phyloP scores from a whole-genome alignment of 2,113 vertebrate genomes.

The Ornithorhynchus anatinus region DNA sequence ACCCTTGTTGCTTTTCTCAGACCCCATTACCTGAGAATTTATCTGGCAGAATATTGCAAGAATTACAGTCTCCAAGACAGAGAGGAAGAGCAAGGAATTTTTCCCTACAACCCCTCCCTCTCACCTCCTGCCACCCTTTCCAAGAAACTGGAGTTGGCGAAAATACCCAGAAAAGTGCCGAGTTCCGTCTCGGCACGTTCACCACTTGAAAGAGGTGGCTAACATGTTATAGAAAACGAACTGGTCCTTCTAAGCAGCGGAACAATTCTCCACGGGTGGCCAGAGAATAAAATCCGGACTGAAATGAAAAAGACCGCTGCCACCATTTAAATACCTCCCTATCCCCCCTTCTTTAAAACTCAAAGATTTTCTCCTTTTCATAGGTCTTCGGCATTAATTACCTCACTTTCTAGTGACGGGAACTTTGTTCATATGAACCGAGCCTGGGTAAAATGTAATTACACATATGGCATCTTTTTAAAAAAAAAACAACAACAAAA shows the following conservation, averaged over 20 bases:
- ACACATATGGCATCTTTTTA: background rate
- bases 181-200: slow-evolving; percentile 50
- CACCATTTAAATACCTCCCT: slow-evolving; percentile 12
- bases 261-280: slow-evolving; percentile 53
- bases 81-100: slow-evolving; percentile 25
- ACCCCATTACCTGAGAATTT: slow-evolving; percentile 75
- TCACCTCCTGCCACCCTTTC: too few relatives aligned
- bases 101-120: too few relatives aligned
- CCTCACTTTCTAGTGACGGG: background rate
- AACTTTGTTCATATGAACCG: slow-evolving; percentile 3
- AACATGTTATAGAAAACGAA: slow-evolving; percentile 57
- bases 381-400: slow-evolving; percentile 17
- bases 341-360: background rate
- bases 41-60: slow-evolving; percentile 54
- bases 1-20: slow-evolving; percentile 68
- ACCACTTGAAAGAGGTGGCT: slow-evolving; percentile 44
- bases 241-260: slow-evolving; percentile 44
- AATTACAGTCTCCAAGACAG: slow-evolving; percentile 53
- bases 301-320: slow-evolving; percentile 45
- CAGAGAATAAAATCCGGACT: slow-evolving; percentile 38
- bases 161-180: slow-evolving; percentile 41
- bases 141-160: slow-evolving; percentile 41
- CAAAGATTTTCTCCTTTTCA: background rate
- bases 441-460: background rate
- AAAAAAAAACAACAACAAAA: background rate